A percentile compares a stretch with the other conserved stretches of the same genome.
Conservation (phyloP, 2,113 vertebrate species). For the Panthera uncia region DNA sequence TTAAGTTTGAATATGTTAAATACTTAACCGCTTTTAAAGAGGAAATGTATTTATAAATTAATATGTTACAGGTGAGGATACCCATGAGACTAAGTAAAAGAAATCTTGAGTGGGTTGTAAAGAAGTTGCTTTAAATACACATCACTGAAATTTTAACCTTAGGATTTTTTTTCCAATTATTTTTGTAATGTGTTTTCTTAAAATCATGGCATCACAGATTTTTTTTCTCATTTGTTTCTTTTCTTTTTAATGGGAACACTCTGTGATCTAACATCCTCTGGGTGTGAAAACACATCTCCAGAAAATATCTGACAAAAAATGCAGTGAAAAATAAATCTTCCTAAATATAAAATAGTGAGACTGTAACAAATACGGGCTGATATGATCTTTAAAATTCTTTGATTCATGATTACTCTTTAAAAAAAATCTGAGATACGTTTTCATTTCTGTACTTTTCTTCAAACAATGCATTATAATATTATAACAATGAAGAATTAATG, state of each 20-base stretch:
- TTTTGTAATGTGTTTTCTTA: constrained; percentile 49
- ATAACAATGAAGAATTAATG: constrained; percentile 19
- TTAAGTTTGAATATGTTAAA: constrained; percentile 49
- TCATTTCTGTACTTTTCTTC: background rate
- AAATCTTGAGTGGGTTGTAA: constrained; percentile 44
- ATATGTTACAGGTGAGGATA: background rate
- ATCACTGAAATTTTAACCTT: background rate
- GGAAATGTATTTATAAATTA: constrained; percentile 14
- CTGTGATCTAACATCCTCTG: constrained; percentile 74
- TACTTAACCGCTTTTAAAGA: background rate
- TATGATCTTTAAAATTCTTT: constrained; percentile 17
- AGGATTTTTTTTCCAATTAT: constrained; percentile 40
- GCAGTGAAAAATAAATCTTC: constrained; percentile 54
- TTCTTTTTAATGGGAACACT: constrained; percentile 71
- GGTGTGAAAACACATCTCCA: constrained; percentile 76
- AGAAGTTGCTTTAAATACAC: background rate
- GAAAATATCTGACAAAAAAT: constrained; percentile 57
- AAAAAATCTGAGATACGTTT: background rate
- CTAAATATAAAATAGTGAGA: constrained; percentile 76
- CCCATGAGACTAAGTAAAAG: background rate
- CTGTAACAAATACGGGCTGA: constrained; percentile 11
- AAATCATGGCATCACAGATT: constrained; percentile 58
- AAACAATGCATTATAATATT: constrained; percentile 16
- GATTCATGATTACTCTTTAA: constrained; percentile 19
- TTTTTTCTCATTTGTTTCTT: constrained; percentile 68